Evolutionary conservation across 2,888 invertebrate species (phyloP), one percentile per base, ranked within the genome.

Genomic region (Drosophila colorata): DNA sequence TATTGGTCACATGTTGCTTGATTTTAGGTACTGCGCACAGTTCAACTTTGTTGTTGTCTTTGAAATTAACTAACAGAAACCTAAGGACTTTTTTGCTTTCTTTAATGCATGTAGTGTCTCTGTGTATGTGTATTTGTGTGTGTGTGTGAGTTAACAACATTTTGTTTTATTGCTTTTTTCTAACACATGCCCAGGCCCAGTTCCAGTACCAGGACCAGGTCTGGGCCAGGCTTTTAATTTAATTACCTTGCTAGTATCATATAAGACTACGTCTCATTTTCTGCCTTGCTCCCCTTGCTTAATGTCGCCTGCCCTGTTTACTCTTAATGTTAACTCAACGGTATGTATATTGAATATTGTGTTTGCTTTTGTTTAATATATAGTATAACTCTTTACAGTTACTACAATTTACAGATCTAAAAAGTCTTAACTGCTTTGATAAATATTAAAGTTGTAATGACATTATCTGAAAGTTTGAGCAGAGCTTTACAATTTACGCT

Each of bases 1-100:
- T 68, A 78, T 83, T 88, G 83, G 89, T 83, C 83, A 88, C 85
- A 64, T 72, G 83, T 87, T 88, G 67, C 84, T 83, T 56, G 31
- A 63, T 70, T 69, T 74, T 88, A 88, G 88, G 82, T 82, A 88
- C 84, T 68, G 84, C 77, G 67, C 87, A 78, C 61, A 76, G 84
- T 80, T 80, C 67, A 63, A 66, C 49, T 57, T 68, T 68, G 68
- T 65, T 69, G 65, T 82, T 75, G 69, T 72, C 68, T 84, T 64
- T 83, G 7, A 72, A 82, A 76, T 60, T 70, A 76, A 66, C 63
- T 20, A 86, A 75, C 57, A 53, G 87, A 82, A 82, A 82, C 87
- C 88, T 73, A 78, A 81, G 59, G 47, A 65, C 57, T 67, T 51
- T 57, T 57, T 38, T 51, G 44, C 53, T 61, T 64, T 57, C 38